Conservation (phyloP, 2,113 vertebrate genomes). For the Noturus placidus region DNA sequence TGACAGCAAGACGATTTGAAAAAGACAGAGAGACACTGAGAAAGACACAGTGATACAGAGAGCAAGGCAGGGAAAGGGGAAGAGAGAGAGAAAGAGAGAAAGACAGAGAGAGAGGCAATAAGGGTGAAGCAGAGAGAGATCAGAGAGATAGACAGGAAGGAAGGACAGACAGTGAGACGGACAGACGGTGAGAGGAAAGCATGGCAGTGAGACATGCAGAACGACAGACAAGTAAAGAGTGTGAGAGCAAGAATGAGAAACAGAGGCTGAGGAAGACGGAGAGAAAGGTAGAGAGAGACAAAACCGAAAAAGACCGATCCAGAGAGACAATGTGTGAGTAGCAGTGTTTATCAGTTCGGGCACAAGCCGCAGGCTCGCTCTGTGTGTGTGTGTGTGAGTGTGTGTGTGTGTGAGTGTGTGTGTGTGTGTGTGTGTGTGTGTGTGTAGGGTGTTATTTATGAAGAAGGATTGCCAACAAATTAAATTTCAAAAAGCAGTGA, state of each 20-base stretch:
- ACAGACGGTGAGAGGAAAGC: not conserved
- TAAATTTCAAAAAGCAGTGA: conserved; percentile 48
- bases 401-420: conserved; percentile 39
- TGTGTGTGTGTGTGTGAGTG: conserved; percentile 36
- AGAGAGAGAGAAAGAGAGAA: not conserved
- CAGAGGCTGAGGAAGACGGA: not conserved
- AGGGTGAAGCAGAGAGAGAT: not conserved
- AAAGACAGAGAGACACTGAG: not conserved
- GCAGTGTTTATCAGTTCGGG: conserved; percentile 43
- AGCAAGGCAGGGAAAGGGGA: not conserved
- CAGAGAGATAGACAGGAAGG: not conserved
- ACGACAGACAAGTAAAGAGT: not conserved
- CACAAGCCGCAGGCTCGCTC: conserved; percentile 34
- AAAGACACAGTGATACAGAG: no score
- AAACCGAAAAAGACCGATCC: not conserved
- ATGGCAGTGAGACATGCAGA: not conserved
- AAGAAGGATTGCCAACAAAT: conserved; percentile 54
- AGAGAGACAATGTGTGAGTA: not conserved
- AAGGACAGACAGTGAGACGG: not conserved
- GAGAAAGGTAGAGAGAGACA: not conserved
- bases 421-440: conserved; percentile 37
- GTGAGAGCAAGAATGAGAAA: not conserved
- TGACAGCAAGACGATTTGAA: not conserved
- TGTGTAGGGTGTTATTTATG: conserved; percentile 47
- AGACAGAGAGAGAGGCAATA: not conserved